Evolutionary conservation across 2,888 invertebrate species (phyloP).

Genomic region (Tridacna crocea): DNA sequence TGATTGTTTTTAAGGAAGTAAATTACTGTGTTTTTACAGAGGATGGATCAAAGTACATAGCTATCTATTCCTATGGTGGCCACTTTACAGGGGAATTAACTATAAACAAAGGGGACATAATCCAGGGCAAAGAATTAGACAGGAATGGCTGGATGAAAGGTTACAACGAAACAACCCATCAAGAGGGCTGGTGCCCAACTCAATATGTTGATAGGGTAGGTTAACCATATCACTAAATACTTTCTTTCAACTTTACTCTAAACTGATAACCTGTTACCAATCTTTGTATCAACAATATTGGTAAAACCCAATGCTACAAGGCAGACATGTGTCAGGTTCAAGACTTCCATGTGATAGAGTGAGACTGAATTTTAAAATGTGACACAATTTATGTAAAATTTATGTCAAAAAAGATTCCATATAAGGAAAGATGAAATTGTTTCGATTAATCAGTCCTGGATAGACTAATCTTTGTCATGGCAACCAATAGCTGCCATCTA

Average conservation of each 20-base stretch:
- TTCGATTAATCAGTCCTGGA: too few species aligned
- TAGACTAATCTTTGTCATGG: too few species aligned
- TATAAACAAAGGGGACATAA: constrained; percentile 73
- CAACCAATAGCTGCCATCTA: too few species aligned
- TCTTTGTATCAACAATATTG: background rate
- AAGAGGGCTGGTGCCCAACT: constrained; percentile 80
- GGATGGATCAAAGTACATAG: constrained; percentile 70
- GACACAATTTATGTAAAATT: too few species aligned
- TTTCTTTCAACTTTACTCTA: background rate
- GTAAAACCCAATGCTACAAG: background rate
- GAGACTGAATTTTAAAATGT: too few species aligned
- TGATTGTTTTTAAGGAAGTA: background rate
- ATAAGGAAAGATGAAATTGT: too few species aligned
- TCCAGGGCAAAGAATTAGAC: constrained; percentile 73
- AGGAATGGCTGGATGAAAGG: constrained; percentile 81
- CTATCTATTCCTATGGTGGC: constrained; percentile 73
- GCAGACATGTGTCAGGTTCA: too few species aligned
- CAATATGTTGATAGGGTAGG: constrained; percentile 76
- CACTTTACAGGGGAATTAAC: constrained; percentile 73
- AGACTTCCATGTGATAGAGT: too few species aligned
- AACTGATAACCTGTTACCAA: too few species aligned
- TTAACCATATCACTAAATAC: background rate
- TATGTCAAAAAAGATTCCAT: too few species aligned
- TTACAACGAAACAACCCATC: constrained; percentile 63
- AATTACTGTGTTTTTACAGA: constrained; percentile 30